Conservation (phyloP, 2,113 vertebrate species). For the Calyptomena viridis region DNA sequence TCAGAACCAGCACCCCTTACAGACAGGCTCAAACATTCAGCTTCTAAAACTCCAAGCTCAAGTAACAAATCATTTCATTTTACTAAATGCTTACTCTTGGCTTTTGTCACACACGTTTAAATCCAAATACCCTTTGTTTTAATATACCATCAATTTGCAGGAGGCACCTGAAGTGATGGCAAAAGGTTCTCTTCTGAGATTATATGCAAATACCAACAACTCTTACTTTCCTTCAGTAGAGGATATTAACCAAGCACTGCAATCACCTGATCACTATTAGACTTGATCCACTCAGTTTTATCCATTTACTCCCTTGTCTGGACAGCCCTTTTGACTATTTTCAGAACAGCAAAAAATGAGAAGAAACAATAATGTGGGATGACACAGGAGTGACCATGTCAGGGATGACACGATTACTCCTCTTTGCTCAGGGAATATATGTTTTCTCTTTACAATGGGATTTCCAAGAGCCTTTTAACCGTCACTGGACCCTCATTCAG, state of each 20-base stretch:
- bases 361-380: neutral
- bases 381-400: neutral
- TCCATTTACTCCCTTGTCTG: neutral
- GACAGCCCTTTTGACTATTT: neutral
- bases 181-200: neutral
- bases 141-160: neutral
- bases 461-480: neutral
- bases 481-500: neutral
- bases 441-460: neutral
- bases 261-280: neutral
- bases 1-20: neutral
- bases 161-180: neutral
- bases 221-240: neutral
- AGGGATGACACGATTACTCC: neutral
- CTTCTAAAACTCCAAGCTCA: neutral
- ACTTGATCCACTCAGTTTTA: neutral
- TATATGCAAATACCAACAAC: neutral
- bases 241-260: neutral
- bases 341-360: neutral
- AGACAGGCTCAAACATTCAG: neutral
- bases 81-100: neutral
- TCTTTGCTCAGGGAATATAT: neutral
- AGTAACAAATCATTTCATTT: neutral
- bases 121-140: neutral
- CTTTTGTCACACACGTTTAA: neutral